These are phyloP conservation scores for Synanthedon formicaeformis DNA, from an alignment of 2,888 invertebrate species.

Conservation along the genomic window DNA sequence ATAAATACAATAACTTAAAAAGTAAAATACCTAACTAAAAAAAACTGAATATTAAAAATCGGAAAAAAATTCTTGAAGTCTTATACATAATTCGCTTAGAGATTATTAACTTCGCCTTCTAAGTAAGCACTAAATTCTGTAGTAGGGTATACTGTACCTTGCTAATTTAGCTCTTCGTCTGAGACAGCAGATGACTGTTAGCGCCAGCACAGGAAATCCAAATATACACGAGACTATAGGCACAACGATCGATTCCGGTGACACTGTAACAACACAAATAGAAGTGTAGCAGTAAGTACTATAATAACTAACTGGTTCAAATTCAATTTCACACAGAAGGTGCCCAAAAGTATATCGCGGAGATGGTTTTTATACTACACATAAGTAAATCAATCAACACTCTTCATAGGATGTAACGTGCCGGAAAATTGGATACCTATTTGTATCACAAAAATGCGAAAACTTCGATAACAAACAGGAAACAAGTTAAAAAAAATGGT, in stretches of 20 bases:
- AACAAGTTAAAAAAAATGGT: neutral
- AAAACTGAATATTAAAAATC: too few relatives aligned
- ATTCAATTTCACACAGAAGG: neutral
- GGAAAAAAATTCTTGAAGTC: too few relatives aligned
- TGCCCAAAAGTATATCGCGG: too few relatives aligned
- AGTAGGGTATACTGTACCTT: slow-evolving; percentile 27
- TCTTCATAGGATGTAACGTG: neutral
- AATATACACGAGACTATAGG: slow-evolving; percentile 91
- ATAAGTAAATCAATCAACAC: neutral
- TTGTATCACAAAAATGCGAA: neutral
- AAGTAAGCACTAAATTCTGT: too few relatives aligned
- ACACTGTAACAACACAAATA: slow-evolving; percentile 71
- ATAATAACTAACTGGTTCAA: neutral
- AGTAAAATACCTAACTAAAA: too few relatives aligned
- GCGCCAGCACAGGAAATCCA: slow-evolving; percentile 87
- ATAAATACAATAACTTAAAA: too few relatives aligned
- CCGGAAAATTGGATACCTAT: neutral
- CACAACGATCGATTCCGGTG: slow-evolving; percentile 88
- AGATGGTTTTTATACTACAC: too few relatives aligned
- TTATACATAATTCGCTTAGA: too few relatives aligned
- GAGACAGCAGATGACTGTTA: slow-evolving; percentile 88
- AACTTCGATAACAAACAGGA: neutral
- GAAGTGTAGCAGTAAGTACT: neutral
- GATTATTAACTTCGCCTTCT: too few relatives aligned
- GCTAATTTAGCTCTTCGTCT: slow-evolving; percentile 86